Conservation (phyloP, 2,797 vertebrate species). For the Yasuhikotakia modesta region DNA sequence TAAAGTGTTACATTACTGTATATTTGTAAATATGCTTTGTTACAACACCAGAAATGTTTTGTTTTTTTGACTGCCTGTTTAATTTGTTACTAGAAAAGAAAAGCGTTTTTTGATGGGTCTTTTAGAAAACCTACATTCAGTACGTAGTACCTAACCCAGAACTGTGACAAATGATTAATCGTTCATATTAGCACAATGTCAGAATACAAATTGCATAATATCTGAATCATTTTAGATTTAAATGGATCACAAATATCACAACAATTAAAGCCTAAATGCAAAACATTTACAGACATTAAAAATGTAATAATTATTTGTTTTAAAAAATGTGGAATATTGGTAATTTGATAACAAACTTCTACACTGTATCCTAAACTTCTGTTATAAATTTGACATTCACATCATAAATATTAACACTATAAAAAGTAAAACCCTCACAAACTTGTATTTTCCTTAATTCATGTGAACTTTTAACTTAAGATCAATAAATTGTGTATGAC, state of each 20-base stretch:
- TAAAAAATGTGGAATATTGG: too few species aligned
- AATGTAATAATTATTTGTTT: neutral
- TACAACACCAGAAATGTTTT: neutral
- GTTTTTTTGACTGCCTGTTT: neutral
- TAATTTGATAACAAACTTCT: too few species aligned
- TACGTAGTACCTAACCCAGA: neutral
- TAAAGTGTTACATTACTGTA: too few species aligned
- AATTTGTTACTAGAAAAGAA: neutral
- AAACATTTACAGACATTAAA: neutral
- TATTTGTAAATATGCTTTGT: neutral
- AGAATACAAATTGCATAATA: neutral
- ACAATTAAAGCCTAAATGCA: too few species aligned
- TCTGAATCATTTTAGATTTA: slow-evolving; percentile 2
- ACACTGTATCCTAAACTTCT: too few species aligned
- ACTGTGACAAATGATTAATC: neutral
- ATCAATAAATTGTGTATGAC: neutral
- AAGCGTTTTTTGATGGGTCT: too few species aligned
- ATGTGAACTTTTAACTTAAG: neutral
- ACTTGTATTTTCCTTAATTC: neutral
- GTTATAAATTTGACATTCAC: neutral
- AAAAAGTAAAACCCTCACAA: neutral
- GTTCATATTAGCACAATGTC: neutral
- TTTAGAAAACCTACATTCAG: neutral
- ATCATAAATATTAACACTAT: neutral
- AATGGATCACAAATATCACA: neutral